phyloP scores from a whole-genome alignment of 2,113 vertebrate genomes.

The Psilopogon haemacephalus region DNA sequence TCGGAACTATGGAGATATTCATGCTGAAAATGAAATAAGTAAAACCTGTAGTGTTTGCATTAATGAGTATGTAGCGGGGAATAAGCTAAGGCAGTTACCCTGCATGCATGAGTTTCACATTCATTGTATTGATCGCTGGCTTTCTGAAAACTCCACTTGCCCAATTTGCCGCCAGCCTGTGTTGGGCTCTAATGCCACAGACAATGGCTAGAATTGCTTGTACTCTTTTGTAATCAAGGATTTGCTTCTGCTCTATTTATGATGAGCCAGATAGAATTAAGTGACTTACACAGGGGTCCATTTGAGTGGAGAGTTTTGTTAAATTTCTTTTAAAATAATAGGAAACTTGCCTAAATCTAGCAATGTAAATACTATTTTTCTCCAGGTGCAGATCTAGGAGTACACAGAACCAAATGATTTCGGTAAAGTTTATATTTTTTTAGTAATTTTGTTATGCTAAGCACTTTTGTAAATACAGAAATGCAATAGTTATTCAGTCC shows the following conservation, averaged over 20 bases:
- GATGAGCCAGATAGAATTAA: conserved; percentile 30
- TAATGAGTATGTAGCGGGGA: conserved; percentile 92
- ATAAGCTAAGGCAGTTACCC: conserved; percentile 91
- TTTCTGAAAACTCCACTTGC: conserved; percentile 95
- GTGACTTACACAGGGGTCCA: conserved; percentile 9
- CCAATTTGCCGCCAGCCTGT: conserved; percentile 93
- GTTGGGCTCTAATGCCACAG: conserved; percentile 57
- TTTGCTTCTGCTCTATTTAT: conserved; percentile 43
- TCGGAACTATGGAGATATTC: conserved; percentile 86
- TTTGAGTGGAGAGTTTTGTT: conserved; percentile 63
- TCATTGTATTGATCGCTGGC: conserved; percentile 96
- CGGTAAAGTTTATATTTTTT: conserved; percentile 78
- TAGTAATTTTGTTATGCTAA: conserved; percentile 74
- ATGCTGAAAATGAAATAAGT: conserved; percentile 82
- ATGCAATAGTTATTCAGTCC: conserved; percentile 56
- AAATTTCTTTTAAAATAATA: conserved; percentile 59
- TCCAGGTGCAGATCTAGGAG: conserved; percentile 67
- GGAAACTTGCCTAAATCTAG: conserved; percentile 65
- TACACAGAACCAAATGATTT: conserved; percentile 75
- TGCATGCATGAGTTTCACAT: conserved; percentile 95
- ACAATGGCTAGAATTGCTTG: conserved; percentile 14
- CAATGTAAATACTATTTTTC: conserved; percentile 70
- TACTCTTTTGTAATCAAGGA: conserved; percentile 1
- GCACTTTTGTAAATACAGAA: conserved; percentile 78
- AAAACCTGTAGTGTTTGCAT: conserved; percentile 94